A percentile compares a stretch with the other conserved stretches of the same genome.
phyloP scores from a whole-genome alignment of 2,797 vertebrate species.

The Meriones psammophilus region DNA sequence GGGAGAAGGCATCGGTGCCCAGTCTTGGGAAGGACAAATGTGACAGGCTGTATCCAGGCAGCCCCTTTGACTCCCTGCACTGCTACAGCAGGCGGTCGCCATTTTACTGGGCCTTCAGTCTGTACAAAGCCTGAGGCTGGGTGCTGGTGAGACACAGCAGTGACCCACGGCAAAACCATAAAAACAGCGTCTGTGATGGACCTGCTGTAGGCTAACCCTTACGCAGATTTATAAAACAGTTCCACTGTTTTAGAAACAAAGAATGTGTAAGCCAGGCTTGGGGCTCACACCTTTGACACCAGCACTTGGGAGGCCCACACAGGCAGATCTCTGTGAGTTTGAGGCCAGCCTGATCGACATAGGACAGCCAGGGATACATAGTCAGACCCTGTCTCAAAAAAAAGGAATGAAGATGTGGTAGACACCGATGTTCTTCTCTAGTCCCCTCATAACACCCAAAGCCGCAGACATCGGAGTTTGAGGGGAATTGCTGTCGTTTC shows the following conservation, averaged over 20 bases:
- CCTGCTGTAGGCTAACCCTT: neutral
- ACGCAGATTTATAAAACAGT: neutral
- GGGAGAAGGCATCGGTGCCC: neutral
- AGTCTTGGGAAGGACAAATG: neutral
- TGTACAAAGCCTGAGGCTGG: neutral
- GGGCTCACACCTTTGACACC: neutral
- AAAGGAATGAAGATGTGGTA: neutral
- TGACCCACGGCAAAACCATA: neutral
- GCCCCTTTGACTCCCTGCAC: neutral
- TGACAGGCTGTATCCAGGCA: neutral
- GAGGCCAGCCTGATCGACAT: neutral
- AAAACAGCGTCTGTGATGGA: neutral
- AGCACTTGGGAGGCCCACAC: neutral
- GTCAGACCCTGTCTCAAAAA: neutral
- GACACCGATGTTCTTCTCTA: neutral
- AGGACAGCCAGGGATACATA: neutral
- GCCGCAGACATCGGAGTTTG: neutral
- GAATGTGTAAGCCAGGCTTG: neutral
- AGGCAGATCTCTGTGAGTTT: neutral
- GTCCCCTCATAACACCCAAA: neutral
- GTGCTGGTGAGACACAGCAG: neutral
- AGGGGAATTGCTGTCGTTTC: neutral
- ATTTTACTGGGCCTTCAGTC: neutral
- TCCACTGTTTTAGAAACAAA: slow-evolving; percentile 9
- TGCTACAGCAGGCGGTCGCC: neutral